Conservation (phyloP, 2,888 invertebrate genomes). For the Slavum lentiscoides region DNA sequence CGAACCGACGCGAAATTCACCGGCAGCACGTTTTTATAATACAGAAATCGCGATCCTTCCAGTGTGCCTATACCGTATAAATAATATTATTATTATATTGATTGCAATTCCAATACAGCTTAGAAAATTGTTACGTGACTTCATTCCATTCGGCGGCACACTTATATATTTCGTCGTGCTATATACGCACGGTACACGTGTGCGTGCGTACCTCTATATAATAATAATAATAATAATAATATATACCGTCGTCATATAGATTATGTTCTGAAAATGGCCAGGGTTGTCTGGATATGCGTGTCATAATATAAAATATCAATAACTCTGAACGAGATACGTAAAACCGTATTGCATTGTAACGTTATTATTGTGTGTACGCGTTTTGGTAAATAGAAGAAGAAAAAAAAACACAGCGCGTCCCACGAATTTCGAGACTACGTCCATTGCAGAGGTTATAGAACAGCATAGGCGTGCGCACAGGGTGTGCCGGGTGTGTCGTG, state of each 20-base stretch:
- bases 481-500: too few relatives aligned
- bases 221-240: too few relatives aligned
- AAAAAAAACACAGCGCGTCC: neutral
- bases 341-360: neutral
- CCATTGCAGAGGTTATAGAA: too few relatives aligned
- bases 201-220: too few relatives aligned
- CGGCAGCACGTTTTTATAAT: neutral
- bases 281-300: neutral
- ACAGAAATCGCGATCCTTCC: neutral
- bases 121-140: slow-evolving; percentile 28
- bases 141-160: slow-evolving; percentile 1
- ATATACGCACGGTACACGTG: neutral
- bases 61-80: neutral
- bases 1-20: too few relatives aligned
- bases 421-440: too few relatives aligned
- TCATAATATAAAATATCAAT: slow-evolving; percentile 27
- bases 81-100: neutral
- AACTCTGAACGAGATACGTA: neutral
- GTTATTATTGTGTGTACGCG: neutral
- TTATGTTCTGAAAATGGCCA: too few relatives aligned
- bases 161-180: neutral
- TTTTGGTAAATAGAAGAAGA: neutral
- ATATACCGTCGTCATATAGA: too few relatives aligned
- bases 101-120: neutral
- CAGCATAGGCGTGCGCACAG: too few relatives aligned